Evolutionary conservation across 1,140 invertebrate genomes (phyloP).

Genomic region (Venturia canescens): DNA sequence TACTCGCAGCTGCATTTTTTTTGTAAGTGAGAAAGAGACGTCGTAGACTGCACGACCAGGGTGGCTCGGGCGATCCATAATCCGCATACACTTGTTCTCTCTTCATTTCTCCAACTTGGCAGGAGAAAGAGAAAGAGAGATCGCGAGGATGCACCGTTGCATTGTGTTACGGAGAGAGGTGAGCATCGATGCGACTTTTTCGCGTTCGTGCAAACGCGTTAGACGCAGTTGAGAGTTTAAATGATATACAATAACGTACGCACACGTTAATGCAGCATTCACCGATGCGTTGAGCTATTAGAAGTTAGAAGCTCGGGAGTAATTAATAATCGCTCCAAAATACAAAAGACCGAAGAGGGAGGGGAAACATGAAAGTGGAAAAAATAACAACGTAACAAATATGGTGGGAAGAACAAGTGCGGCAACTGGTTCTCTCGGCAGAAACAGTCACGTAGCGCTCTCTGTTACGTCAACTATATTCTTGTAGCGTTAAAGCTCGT

Average conservation of each 20-base stretch:
- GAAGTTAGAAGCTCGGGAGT: background rate
- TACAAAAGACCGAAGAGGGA: background rate
- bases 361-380: background rate
- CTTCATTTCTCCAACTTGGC: background rate
- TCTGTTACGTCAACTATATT: background rate
- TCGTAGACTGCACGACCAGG: slow-evolving; percentile 8
- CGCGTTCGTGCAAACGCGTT: background rate
- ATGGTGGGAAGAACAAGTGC: slow-evolving; percentile 17
- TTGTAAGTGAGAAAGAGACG: background rate
- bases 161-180: background rate
- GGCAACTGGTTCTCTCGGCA: slow-evolving; percentile 9
- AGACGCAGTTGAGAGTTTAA: slow-evolving; percentile 1
- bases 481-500: background rate
- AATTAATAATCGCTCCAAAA: background rate
- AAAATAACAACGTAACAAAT: background rate
- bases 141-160: slow-evolving; percentile 25
- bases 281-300: background rate
- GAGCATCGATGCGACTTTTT: slow-evolving; percentile 7
- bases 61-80: slow-evolving; percentile 35
- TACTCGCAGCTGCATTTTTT: background rate
- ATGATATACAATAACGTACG: background rate
- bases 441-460: slow-evolving; percentile 5
- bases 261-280: background rate
- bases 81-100: slow-evolving; percentile 18
- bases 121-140: background rate